Base-by-base conservation (phyloP, 2,113 vertebrate genomes). In the Monopterus albus region DNA sequence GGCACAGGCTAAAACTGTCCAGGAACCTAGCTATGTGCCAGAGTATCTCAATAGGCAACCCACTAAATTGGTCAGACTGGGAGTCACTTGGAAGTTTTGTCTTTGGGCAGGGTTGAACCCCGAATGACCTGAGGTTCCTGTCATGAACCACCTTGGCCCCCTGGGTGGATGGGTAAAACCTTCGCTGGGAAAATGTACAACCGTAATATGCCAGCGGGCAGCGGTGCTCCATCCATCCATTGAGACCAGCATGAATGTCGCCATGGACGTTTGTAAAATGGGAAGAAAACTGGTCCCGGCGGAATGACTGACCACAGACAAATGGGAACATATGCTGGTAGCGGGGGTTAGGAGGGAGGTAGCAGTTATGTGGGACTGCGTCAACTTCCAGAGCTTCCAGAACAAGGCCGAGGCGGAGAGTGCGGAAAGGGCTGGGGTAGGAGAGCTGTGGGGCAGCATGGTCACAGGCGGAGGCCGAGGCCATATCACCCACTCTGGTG, bases 221-320 rank as follows among this genome's bases (percentile, higher is more conserved):
- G 57, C 97, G 94, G 74, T 97, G 96, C 83, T 99, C 98, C 95
- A 99, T 97, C 96, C 98, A 99, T 68, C 98, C 98, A 23, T 98
- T 98, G 73, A 99, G 95, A 62, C 97, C 97, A 17, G 97, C 96
- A 36, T 99, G 97, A 87, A 99, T 98, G 83, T 99, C 98, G 53
- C 96, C 95, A 23, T 99, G 98, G 46, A 99, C 96, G 6, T 99
- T 99, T 75, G 94, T 95, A 94, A 98, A 99, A 92, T 99, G 98
- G 0, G 96, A 97, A 7, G 96, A 94, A 90, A 98, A 99, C 87
- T 99, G 96, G 84, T 98, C 97, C 83, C 98, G 93, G 58, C 97
- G 95, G 81, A 99, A 96, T 53, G 98, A 91, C 86, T 99, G 98
- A 81, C 96, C 97, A 72, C 98, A 99, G 80, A 98, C 93, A 67